These are phyloP conservation scores for Salpingus planirostris DNA, from an alignment of 2,888 invertebrate species.

Conservation along the genomic window DNA sequence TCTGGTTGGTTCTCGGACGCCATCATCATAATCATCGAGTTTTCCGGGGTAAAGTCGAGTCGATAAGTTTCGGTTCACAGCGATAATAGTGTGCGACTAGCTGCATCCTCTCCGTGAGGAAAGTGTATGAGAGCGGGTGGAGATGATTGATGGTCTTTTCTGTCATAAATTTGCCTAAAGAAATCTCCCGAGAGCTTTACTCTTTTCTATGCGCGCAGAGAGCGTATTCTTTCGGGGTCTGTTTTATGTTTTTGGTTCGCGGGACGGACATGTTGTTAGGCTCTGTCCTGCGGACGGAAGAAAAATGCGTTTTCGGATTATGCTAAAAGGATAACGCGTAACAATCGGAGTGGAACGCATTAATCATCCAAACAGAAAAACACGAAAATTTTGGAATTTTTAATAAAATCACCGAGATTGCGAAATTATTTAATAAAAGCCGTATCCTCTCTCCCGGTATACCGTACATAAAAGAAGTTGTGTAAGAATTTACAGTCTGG, in stretches of 20 bases:
- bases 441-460: constrained; percentile 7
- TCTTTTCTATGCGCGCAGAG: constrained; percentile 6
- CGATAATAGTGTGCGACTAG: no score
- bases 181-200: constrained; percentile 16
- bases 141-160: constrained; percentile 30
- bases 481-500: constrained; percentile 38
- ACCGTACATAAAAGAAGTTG: constrained; percentile 30
- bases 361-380: no score
- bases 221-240: constrained; percentile 15
- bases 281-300: constrained; percentile 30
- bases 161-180: constrained; percentile 35
- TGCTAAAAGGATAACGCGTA: no score
- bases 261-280: constrained; percentile 32
- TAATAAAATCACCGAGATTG: constrained; percentile 7
- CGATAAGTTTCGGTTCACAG: no score
- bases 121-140: no score
- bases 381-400: no score
- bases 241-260: constrained; percentile 32
- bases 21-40: no score
- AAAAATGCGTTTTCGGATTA: constrained; percentile 35
- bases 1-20: no score
- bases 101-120: no score
- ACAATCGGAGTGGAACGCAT: no score
- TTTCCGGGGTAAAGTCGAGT: no score
- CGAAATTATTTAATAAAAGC: constrained; percentile 14